Conservation (phyloP, 2,797 vertebrate genomes). For the Paramormyrops hopkinsi region DNA sequence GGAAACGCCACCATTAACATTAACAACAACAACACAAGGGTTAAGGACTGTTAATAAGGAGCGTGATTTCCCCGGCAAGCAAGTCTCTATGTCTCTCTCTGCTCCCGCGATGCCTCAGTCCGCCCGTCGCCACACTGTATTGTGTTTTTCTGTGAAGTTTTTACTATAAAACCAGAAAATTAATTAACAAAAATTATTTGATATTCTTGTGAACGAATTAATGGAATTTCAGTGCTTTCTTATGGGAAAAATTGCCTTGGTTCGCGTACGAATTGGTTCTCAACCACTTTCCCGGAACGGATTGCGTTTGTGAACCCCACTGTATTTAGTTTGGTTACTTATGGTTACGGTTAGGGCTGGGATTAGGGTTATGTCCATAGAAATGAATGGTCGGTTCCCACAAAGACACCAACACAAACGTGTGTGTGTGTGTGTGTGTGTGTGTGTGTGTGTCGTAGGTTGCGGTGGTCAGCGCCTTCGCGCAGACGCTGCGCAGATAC, state of each 20-base stretch:
- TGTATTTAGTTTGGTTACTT: not conserved
- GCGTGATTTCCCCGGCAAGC: not conserved
- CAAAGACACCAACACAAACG: not conserved
- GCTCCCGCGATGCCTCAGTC: no score
- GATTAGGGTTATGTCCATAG: not conserved
- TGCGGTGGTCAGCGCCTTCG: constrained; percentile 89
- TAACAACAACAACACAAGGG: not conserved
- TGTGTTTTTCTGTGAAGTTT: not conserved
- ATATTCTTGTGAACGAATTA: not conserved
- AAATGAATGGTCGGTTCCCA: not conserved
- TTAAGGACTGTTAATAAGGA: not conserved
- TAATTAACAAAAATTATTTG: not conserved
- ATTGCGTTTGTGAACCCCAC: not conserved
- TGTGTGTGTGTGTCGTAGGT: constrained; percentile 57
- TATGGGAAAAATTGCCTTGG: not conserved
- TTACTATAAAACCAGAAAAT: not conserved
- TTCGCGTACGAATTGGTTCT: not conserved
- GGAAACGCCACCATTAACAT: not conserved
- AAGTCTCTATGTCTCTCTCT: not conserved
- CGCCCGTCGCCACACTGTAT: not conserved
- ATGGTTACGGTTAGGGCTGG: not conserved
- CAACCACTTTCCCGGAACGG: not conserved
- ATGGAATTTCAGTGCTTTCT: not conserved
- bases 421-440: not conserved
- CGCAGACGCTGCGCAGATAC: constrained; percentile 88